Percentiles rank a stretch among this genome's conserved stretches.
Conservation (phyloP, 2,888 invertebrate species). For the Synanthedon tipuliformis region DNA sequence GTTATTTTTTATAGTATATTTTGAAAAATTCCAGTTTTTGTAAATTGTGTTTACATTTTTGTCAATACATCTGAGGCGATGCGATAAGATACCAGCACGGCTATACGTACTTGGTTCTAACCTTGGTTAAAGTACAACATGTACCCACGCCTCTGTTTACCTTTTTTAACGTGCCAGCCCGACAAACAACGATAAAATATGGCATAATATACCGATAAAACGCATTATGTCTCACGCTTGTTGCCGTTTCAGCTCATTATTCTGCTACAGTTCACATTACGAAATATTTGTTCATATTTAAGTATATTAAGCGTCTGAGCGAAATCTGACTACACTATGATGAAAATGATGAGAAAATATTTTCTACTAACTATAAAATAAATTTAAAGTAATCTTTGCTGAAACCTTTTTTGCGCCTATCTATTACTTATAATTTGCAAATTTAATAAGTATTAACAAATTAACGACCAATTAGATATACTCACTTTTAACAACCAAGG, state of each 20-base stretch:
- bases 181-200: neutral
- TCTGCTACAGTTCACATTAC: neutral
- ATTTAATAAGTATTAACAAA: too few relatives aligned
- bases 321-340: too few relatives aligned
- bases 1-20: too few relatives aligned
- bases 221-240: neutral
- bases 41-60: slow-evolving; percentile 11
- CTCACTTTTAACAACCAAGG: too few relatives aligned
- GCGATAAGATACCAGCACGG: slow-evolving; percentile 24
- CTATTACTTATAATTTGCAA: too few relatives aligned
- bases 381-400: too few relatives aligned
- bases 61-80: slow-evolving; percentile 15
- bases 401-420: too few relatives aligned
- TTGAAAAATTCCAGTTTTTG: slow-evolving; percentile 8
- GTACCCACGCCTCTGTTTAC: slow-evolving; percentile 46
- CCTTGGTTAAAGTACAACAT: slow-evolving; percentile 37
- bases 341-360: too few relatives aligned
- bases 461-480: too few relatives aligned
- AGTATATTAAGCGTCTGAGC: too few relatives aligned
- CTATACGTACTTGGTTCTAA: slow-evolving; percentile 18
- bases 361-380: too few relatives aligned
- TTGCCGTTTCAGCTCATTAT: slow-evolving; percentile 2
- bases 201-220: neutral
- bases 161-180: slow-evolving; percentile 11
- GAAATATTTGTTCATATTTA: neutral